These are phyloP conservation scores for Agapornis canus DNA, from an alignment of 2,797 vertebrate species.

Conservation along the genomic window DNA sequence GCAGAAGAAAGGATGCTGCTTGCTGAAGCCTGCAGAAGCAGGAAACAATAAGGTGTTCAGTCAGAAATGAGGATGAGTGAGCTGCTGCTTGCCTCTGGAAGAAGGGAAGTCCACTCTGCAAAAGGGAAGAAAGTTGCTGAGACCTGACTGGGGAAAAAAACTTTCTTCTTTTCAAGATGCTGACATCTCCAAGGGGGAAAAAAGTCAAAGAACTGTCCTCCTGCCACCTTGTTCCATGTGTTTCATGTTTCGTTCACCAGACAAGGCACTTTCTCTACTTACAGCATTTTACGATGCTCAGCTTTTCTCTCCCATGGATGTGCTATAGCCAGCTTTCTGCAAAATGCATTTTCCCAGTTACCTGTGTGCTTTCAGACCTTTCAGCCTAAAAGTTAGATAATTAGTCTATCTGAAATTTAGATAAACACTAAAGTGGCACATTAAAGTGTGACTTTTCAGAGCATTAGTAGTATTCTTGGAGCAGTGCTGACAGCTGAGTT, in stretches of 20 bases:
- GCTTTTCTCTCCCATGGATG: not conserved
- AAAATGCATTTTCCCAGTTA: not conserved
- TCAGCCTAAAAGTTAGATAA: not conserved
- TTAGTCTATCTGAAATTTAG: slow-evolving; percentile 23
- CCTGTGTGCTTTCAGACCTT: not conserved
- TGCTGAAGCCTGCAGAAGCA: not conserved
- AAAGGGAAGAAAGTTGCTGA: not conserved
- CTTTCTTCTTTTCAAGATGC: not conserved
- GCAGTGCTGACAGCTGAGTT: not conserved
- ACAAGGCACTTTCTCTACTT: not conserved
- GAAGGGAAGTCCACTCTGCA: not conserved
- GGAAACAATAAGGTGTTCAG: not conserved
- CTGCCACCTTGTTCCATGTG: not conserved
- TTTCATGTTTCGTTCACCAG: not conserved
- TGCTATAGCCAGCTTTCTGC: not conserved
- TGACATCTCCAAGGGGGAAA: not conserved
- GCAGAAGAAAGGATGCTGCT: not conserved
- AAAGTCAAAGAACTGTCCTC: not conserved
- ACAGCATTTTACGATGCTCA: not conserved
- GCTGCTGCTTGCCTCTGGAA: not conserved
- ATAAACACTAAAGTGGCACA: not conserved
- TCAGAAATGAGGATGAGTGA: not conserved
- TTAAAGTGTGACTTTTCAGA: not conserved
- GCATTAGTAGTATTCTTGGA: not conserved
- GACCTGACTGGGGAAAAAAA: not conserved